Conservation (phyloP, 2,888 invertebrate genomes). For the Hypomecis atomaria region DNA sequence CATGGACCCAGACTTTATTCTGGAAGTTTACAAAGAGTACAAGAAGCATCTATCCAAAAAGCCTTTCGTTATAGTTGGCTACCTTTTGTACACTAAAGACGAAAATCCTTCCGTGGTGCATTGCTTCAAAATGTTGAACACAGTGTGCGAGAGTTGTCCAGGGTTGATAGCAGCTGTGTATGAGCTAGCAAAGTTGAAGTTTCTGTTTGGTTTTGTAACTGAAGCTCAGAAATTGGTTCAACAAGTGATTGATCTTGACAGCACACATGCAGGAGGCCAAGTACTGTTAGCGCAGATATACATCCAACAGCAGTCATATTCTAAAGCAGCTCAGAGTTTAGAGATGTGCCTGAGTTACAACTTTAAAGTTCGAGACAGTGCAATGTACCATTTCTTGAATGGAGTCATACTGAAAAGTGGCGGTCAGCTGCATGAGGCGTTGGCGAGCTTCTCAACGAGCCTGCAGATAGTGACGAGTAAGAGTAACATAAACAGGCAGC, state of each 20-base stretch:
- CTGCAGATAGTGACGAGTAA: slow-evolving; percentile 86
- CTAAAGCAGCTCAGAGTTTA: slow-evolving; percentile 92
- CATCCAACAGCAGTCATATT: slow-evolving; percentile 87
- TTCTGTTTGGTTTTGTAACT: slow-evolving; percentile 90
- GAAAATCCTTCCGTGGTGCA: slow-evolving; percentile 79
- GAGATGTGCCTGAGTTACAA: slow-evolving; percentile 96
- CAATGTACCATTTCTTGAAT: slow-evolving; percentile 94
- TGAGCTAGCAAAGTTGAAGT: slow-evolving; percentile 91
- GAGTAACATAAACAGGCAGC: slow-evolving; percentile 53
- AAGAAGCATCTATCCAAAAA: slow-evolving; percentile 89
- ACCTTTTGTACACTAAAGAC: slow-evolving; percentile 73
- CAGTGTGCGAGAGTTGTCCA: slow-evolving; percentile 91
- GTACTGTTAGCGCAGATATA: slow-evolving; percentile 94
- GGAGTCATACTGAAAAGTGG: slow-evolving; percentile 92
- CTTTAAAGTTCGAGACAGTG: slow-evolving; percentile 96
- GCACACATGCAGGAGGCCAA: slow-evolving; percentile 93
- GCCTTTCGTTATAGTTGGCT: slow-evolving; percentile 77
- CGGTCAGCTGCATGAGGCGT: slow-evolving; percentile 88
- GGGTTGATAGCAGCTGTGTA: slow-evolving; percentile 88
- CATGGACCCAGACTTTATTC: slow-evolving; percentile 94
- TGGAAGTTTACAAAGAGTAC: slow-evolving; percentile 91
- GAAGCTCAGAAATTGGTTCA: slow-evolving; percentile 89
- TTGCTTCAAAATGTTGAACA: slow-evolving; percentile 88
- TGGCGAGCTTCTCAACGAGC: slow-evolving; percentile 90
- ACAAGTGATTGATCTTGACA: slow-evolving; percentile 90